Percentiles rank a stretch among this genome's conserved stretches.
Conservation (phyloP, 2,797 vertebrate species). For the Prionace glauca region DNA sequence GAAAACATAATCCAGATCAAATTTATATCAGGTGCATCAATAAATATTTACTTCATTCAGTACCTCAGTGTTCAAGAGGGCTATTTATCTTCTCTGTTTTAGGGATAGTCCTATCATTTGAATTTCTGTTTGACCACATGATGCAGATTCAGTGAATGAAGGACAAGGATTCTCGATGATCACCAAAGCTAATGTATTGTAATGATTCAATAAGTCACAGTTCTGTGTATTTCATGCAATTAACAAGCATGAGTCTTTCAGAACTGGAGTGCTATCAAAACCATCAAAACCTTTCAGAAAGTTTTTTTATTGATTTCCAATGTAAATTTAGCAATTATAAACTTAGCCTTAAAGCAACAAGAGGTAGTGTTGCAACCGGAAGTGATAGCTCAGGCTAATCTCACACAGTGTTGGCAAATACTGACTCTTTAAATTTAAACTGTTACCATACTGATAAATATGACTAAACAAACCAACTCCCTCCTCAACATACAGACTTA, state of each 20-base stretch:
- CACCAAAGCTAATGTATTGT: neutral
- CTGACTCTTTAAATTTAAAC: neutral
- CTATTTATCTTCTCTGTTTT: neutral
- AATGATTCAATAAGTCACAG: neutral
- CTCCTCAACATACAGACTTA: neutral
- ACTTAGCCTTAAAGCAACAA: neutral
- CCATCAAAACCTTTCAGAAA: neutral
- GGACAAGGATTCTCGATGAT: neutral
- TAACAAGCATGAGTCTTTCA: neutral
- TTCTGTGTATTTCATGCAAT: neutral
- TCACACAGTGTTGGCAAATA: neutral
- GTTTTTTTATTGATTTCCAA: neutral
- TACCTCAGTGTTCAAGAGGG: neutral
- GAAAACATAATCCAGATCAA: neutral
- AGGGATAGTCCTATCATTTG: neutral
- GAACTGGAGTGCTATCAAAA: neutral
- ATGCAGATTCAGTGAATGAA: neutral
- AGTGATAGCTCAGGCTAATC: neutral
- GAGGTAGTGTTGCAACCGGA: neutral
- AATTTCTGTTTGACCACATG: neutral
- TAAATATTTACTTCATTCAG: neutral
- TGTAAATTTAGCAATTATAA: neutral
- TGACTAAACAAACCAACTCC: neutral
- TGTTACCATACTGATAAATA: neutral
- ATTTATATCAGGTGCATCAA: neutral